Evolutionary conservation across 2,797 vertebrate genomes (phyloP), one percentile per base, ranked within the genome.

Genomic region (Rhinella marina): DNA sequence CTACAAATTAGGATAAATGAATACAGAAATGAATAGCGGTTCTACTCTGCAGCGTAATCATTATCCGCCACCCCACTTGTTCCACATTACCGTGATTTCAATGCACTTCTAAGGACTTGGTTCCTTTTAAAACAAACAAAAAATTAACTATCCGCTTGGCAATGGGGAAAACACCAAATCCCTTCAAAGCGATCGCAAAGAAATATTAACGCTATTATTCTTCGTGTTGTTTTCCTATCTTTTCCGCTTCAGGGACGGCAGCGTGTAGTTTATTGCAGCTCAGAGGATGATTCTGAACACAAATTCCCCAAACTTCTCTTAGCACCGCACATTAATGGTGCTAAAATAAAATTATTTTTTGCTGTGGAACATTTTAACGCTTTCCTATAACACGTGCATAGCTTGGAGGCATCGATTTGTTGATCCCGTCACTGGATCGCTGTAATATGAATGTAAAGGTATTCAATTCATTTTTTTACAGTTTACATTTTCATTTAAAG

Each of bases 281-380:
- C 75, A 59, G 73, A 29, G 66, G 82, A 88, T 61, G 81, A 84
- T 64, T 68, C 32, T 52, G 52, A 25, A 70, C 50, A 73, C 52
- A 82, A 78, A 84, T 76, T 84, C 61, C 54, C 77, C 13, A 25
- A 77, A 72, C 81, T 32, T 84, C 41, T 41, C 78, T 88, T 88
- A 80, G 68, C 57, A 27, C 68, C 78, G 81, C 72, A 68, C 59
- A 87, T 87, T 75, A 87, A 29, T 59, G 61, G 70, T 78, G 80
- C 62, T 78, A 87, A 87, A 87, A 78, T 56, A 13, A 87, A 87
- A 83, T 83, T 68, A 83, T 83, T 84, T 66, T 79, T 52, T 70
- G 62, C 61, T 79, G 27, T n/a, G 23, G 73, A 87, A 66, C 62
- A 41, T 41, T 41, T 41, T 57, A 50, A 88, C 72, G 84, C 29